Evolutionary conservation across 2,888 invertebrate species (phyloP), one percentile per base, ranked within the genome.

Genomic region (Microctonus hyperodae): DNA sequence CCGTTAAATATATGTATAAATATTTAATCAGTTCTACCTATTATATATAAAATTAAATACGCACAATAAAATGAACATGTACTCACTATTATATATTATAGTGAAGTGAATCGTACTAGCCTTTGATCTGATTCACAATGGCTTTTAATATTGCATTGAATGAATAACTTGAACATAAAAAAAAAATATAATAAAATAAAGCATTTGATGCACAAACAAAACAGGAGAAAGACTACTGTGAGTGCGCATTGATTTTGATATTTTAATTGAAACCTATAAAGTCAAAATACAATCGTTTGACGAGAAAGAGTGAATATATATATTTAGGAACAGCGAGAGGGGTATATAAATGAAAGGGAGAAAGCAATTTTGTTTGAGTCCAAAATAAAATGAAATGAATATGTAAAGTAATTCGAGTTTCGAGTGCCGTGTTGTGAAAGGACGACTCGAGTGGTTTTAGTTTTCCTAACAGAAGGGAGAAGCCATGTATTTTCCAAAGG

Each of bases 401-500:
- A 56, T 56, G 55, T 56, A 55, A 64, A 59, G 56, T 44, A 59
- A 44, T 40, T 59, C 40, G 58, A 25, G 44, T 44, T 40, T 63
- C 40, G 63, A 64, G 63, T 44, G 56, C 48, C 44, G 23, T 51
- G 31, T 64, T 37, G 48, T 51, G 55, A 64, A 56, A 62, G 62
- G 55, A 55, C 62, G 37, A 62, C 55, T 62, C 62, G 62, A 55
- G 35, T 10, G 40, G 51, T 61, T 62, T 51, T 51, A 51, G 51
- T 51, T 51, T 51, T 51, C 51, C 51, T 51, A 44, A 51, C 25
- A 23, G 23, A 51, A 44, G 51, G 11, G 51, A 51, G 25, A 7
- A 3, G 51, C 25, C 25, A 23, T 51, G 51, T 51, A 51, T 51
- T 51, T 51, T 51, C 51, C 23, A 51, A 23, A 51, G 51, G 51